Conservation (phyloP, 2,113 vertebrate genomes). For the Speoplatyrhinus poulsoni region DNA sequence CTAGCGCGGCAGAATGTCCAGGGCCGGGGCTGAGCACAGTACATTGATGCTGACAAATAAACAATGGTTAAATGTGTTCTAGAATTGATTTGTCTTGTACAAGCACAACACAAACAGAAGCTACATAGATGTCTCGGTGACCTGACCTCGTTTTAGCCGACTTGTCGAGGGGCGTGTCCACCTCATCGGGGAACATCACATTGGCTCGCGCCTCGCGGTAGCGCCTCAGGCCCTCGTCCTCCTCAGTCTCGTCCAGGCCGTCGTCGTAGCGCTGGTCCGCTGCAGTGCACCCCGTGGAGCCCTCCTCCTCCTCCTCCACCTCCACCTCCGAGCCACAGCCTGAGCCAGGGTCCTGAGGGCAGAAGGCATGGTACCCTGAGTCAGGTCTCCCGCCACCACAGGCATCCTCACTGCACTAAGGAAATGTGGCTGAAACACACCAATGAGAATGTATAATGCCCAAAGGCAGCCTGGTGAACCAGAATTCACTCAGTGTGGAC, state of each 20-base stretch:
- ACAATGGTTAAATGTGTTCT: too few species aligned
- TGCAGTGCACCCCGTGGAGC: conserved; percentile 68
- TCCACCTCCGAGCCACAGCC: conserved; percentile 64
- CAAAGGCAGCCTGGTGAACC: too few species aligned
- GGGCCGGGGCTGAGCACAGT: too few species aligned
- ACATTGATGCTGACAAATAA: too few species aligned
- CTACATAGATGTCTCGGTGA: background rate
- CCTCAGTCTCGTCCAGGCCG: conserved; percentile 83
- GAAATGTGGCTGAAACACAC: background rate
- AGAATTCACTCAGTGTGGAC: too few species aligned
- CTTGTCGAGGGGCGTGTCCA: conserved; percentile 88
- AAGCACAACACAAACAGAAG: too few species aligned
- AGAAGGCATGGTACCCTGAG: background rate
- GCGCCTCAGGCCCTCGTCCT: conserved; percentile 84
- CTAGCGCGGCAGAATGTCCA: too few species aligned
- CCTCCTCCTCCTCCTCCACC: conserved; percentile 82
- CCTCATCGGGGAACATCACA: conserved; percentile 94
- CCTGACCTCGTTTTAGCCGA: conserved; percentile 84
- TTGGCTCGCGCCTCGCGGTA: conserved; percentile 90
- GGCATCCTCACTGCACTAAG: too few species aligned
- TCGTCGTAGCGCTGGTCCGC: conserved; percentile 86
- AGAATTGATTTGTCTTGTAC: too few species aligned
- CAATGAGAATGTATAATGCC: too few species aligned
- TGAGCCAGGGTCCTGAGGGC: conserved; percentile 60
- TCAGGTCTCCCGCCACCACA: background rate